Base-by-base conservation (phyloP, 2,888 invertebrate genomes). In the Rhabditoides inermis region DNA sequence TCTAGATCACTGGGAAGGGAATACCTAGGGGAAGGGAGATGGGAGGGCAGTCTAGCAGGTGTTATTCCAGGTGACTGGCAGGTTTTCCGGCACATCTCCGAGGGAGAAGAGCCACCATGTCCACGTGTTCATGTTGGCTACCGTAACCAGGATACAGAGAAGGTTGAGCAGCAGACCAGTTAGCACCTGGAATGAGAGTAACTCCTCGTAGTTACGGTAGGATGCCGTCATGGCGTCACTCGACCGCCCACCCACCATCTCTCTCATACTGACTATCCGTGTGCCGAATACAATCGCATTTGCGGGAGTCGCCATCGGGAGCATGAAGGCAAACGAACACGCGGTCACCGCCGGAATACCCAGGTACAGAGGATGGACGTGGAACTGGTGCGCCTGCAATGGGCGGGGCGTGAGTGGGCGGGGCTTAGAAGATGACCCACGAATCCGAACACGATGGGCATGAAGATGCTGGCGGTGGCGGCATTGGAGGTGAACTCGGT, bases 251-350 rank as follows among this genome's bases (percentile, higher is more conserved):
- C 48, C 40, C 25, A 58, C 60, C 60, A 58, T 58, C 7, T 55
- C 55, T 25, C 35, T 40, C 49, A 55, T 52, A 18, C 32, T 51
- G 37, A 58, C 20, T 0, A 32, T 35, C 42, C 54, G 52, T 5
- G 55, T 51, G 25, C 46, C 77, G 73, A 53, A 63, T 12, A 81
- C 77, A 2, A 82, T 77, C 1, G 82, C 78, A 61, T 82, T 82
- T 1, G 82, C 81, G 5, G 82, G 82, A 3, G 82, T 82, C 1
- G 82, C 82, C n/a, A 82, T 81, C 0, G 82, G 82, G 10, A 82
- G 64, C 54, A 79, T 78, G 53, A 80, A 81, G n/a, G 71, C 61
- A 48, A 68, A 77, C 0, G 77, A 77, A 45, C 75, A 72, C 45
- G 69, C 65, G 27, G 75, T 49, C 1, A 76, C 60, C 2, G 73